These are phyloP conservation scores for Acleris holmiana DNA, from an alignment of 2,888 invertebrate genomes.

Conservation along the genomic window DNA sequence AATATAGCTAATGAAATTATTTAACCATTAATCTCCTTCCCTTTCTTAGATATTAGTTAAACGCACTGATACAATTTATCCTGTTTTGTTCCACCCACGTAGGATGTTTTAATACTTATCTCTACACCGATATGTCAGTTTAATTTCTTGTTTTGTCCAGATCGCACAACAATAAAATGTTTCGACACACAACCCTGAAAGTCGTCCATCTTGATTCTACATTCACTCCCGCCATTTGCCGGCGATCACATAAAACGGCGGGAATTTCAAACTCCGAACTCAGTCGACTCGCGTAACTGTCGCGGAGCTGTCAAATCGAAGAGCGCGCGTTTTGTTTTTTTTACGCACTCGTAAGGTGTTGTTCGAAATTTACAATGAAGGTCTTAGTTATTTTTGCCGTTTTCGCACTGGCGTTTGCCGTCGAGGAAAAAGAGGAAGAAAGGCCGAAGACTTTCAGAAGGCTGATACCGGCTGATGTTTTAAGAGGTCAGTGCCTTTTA, in stretches of 20 bases:
- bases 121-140: not conserved
- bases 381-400: constrained; percentile 79
- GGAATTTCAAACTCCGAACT: constrained; percentile 61
- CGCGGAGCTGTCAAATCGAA: constrained; percentile 58
- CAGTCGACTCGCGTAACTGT: constrained; percentile 69
- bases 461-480: constrained; percentile 94
- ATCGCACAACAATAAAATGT: constrained; percentile 15
- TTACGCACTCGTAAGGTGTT: constrained; percentile 60
- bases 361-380: constrained; percentile 76
- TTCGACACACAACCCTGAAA: constrained; percentile 34
- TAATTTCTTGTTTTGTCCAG: constrained; percentile 1
- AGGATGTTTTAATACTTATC: no score
- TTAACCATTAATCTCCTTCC: no score
- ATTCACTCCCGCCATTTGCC: constrained; percentile 66
- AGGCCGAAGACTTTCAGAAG: constrained; percentile 90
- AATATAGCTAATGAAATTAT: no score
- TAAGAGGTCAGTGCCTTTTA: constrained; percentile 88
- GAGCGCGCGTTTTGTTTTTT: constrained; percentile 57
- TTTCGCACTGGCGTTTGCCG: constrained; percentile 82
- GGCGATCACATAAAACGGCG: constrained; percentile 66
- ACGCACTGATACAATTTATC: no score
- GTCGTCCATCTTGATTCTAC: constrained; percentile 48
- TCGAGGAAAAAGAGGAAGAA: constrained; percentile 82
- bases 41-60: no score
- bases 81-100: no score